Percentiles rank a stretch among this genome's conserved stretches.
These are phyloP conservation scores for Dipodomys merriami DNA, from an alignment of 2,113 vertebrate species.

Conservation along the genomic window DNA sequence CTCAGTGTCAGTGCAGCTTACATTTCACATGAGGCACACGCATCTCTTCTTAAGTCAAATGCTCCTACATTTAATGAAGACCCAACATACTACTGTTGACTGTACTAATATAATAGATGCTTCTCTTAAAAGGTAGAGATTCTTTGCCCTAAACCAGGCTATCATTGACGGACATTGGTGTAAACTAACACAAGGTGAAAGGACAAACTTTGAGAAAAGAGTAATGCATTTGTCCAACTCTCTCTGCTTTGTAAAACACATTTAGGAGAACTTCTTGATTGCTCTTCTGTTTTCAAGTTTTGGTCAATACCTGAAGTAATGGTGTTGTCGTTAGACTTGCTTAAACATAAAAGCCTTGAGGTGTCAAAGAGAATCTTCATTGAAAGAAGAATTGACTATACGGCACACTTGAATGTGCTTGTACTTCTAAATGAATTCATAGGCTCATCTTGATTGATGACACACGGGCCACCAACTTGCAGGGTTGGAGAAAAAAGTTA, in stretches of 20 bases:
- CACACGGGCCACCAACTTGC: not conserved
- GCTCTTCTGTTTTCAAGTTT: conserved; percentile 40
- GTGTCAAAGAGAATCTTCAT: conserved; percentile 17
- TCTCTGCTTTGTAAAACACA: not conserved
- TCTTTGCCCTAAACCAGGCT: not conserved
- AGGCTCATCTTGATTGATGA: conserved; percentile 38
- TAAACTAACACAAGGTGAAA: conserved; percentile 6
- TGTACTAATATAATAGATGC: not conserved
- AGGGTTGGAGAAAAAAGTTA: conserved; percentile 34
- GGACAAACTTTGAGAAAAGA: not conserved
- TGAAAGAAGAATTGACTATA: conserved; percentile 54
- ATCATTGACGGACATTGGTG: not conserved
- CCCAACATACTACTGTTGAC: not conserved
- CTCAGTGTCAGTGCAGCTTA: not conserved
- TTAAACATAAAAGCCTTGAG: conserved; percentile 64
- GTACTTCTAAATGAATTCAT: conserved; percentile 58
- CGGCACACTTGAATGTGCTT: conserved; percentile 10
- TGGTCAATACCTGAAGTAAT: conserved; percentile 67
- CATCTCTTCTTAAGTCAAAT: not conserved
- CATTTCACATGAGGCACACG: not conserved
- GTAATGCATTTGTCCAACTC: conserved; percentile 36
- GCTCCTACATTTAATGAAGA: not conserved
- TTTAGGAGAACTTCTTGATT: conserved; percentile 22
- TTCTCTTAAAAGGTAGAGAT: not conserved
- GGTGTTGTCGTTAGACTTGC: conserved; percentile 39